A percentile compares a stretch with the other conserved stretches of the same genome.
Conservation (phyloP, 1,140 invertebrate species). For the Eupristina koningsbergeri region DNA sequence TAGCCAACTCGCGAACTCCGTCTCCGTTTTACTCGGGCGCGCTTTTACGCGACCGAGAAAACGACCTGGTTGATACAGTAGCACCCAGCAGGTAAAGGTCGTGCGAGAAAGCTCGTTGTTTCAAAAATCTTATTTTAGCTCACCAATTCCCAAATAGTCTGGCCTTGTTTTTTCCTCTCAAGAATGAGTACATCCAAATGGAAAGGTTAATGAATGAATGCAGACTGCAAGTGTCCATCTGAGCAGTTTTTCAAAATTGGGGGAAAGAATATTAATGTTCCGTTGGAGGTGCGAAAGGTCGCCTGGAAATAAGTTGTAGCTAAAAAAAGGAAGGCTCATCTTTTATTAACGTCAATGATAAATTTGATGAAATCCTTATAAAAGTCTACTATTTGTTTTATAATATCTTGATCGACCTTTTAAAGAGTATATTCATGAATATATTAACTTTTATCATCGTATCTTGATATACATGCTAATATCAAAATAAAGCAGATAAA, state of each 20-base stretch:
- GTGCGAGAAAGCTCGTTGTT: constrained; percentile 35
- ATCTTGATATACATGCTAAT: constrained; percentile 9
- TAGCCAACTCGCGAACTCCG: constrained; percentile 8
- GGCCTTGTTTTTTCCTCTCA: background rate
- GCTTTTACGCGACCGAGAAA: constrained; percentile 30
- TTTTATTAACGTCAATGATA: background rate
- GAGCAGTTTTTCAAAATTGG: background rate
- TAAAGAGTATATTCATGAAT: background rate
- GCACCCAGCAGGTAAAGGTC: background rate
- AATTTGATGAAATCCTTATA: background rate
- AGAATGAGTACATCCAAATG: background rate
- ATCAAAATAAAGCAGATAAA: constrained; percentile 1
- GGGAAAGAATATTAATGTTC: background rate
- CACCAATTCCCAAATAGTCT: constrained; percentile 17
- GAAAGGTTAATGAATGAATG: background rate
- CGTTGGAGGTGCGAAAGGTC: background rate
- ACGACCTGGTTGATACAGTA: constrained; percentile 26
- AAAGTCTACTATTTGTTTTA: background rate
- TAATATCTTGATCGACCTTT: constrained; percentile 4
- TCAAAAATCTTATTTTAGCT: constrained; percentile 39
- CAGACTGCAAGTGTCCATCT: background rate
- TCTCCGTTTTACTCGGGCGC: background rate
- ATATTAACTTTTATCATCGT: background rate
- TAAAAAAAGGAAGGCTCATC: background rate
- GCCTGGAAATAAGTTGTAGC: background rate